A percentile compares a stretch with the other conserved stretches of the same genome.
phyloP scores from a whole-genome alignment of 2,113 vertebrate species.

The Urocynchramus pylzowi region DNA sequence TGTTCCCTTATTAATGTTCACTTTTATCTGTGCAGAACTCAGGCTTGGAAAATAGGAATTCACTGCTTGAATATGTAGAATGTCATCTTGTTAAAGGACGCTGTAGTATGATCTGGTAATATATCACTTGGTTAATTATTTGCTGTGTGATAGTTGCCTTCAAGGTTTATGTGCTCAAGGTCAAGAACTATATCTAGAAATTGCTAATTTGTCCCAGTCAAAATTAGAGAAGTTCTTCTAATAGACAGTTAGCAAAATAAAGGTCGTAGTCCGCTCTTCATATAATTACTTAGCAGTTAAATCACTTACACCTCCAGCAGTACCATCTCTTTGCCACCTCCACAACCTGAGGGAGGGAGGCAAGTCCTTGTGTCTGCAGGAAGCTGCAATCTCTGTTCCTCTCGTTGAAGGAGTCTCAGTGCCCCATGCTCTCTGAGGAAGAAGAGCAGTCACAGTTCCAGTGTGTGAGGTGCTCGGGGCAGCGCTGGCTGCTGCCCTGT shows the following conservation, averaged over 20 bases:
- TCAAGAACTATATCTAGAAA: constrained; percentile 24
- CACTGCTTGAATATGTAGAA: constrained; percentile 50
- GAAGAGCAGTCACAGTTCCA: rapidly evolving
- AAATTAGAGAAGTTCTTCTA: constrained; percentile 41
- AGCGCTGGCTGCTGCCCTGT: not conserved
- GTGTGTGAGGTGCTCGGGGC: rapidly evolving
- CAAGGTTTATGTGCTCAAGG: not conserved
- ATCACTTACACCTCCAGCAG: not conserved
- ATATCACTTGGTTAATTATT: constrained; percentile 10
- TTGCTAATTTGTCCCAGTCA: constrained; percentile 50
- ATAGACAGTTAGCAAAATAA: constrained; percentile 39
- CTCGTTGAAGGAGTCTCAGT: not conserved
- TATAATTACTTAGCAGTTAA: constrained; percentile 13
- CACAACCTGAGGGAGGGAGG: not conserved
- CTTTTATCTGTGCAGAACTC: constrained; percentile 56
- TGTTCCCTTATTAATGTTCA: constrained; percentile 45
- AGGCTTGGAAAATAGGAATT: constrained; percentile 49
- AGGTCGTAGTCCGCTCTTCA: constrained; percentile 14
- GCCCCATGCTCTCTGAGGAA: not conserved
- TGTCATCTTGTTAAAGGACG: constrained; percentile 25
- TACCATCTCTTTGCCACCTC: not conserved
- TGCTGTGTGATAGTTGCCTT: not conserved
- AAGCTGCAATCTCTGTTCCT: rapidly evolving
- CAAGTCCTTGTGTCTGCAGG: not conserved
- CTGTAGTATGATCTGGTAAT: not conserved